Conservation (phyloP, 2,888 invertebrate genomes). For the Nemoura dubitans region DNA sequence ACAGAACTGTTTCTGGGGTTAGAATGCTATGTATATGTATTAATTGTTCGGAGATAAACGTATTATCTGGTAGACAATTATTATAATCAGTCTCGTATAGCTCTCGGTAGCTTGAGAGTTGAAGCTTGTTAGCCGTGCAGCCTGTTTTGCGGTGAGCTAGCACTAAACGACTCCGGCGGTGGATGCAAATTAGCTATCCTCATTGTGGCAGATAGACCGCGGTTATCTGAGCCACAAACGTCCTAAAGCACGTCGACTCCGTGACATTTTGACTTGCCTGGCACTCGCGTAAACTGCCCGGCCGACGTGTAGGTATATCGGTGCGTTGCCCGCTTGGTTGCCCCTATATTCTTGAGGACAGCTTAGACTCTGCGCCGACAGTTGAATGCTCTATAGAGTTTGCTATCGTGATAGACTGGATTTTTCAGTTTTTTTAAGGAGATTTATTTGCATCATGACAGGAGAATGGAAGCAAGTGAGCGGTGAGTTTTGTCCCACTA, state of each 20-base stretch:
- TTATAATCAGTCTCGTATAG: slow-evolving; percentile 4
- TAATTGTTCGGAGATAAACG: slow-evolving; percentile 2
- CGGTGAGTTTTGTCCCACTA: background rate
- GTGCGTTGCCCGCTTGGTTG: too few species aligned
- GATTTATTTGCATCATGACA: background rate
- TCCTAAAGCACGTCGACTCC: background rate
- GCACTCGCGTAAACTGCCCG: background rate
- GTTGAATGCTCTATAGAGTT: background rate
- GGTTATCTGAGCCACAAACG: background rate
- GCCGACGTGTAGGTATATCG: background rate
- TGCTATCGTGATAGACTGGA: background rate
- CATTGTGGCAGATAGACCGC: slow-evolving; percentile 7
- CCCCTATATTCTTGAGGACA: too few species aligned
- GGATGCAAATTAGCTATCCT: slow-evolving; percentile 4
- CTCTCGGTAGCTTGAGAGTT: background rate
- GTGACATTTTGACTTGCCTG: background rate
- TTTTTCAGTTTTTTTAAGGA: background rate
- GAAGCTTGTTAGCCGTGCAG: background rate
- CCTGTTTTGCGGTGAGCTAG: background rate
- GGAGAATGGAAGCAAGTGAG: background rate
- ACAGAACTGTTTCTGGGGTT: background rate
- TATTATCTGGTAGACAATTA: slow-evolving; percentile 7
- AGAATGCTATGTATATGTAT: background rate
- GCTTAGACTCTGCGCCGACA: background rate
- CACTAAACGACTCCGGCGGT: background rate